Conservation (phyloP, 2,888 invertebrate genomes). For the Heliconius ismenius region DNA sequence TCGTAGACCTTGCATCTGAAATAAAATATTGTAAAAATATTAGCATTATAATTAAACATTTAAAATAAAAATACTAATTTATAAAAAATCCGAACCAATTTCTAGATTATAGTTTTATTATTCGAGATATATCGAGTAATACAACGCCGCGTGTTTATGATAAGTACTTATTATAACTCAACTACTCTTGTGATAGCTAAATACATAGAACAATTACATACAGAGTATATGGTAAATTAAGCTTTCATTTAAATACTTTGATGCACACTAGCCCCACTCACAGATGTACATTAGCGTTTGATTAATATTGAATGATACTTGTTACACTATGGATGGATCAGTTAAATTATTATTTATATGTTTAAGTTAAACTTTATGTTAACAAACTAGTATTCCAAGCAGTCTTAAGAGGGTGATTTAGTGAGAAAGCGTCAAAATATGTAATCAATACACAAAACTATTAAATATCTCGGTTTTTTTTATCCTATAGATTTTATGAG, state of each 20-base stretch:
- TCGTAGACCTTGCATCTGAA: conserved; percentile 76
- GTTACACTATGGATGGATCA: no score
- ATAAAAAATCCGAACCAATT: no score
- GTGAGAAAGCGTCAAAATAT: not conserved
- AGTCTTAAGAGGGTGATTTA: not conserved
- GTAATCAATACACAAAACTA: not conserved
- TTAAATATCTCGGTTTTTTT: no score
- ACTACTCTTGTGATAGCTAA: not conserved
- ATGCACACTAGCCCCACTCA: not conserved
- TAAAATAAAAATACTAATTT: no score
- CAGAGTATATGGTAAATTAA: not conserved
- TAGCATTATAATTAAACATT: not conserved
- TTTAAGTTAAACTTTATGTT: not conserved
- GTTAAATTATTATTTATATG: no score
- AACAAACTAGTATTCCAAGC: not conserved
- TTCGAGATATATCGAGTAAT: no score
- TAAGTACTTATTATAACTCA: not conserved
- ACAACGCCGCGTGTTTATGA: not conserved
- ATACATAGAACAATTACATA: no score
- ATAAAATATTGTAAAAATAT: not conserved
- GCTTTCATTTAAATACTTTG: not conserved
- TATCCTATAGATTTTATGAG: no score
- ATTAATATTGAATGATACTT: not conserved
- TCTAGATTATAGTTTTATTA: no score
- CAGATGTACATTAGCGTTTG: not conserved